Percentiles rank a stretch among this genome's conserved stretches.
Conservation (phyloP, 2,888 invertebrate species). For the Gryllus longicercus region DNA sequence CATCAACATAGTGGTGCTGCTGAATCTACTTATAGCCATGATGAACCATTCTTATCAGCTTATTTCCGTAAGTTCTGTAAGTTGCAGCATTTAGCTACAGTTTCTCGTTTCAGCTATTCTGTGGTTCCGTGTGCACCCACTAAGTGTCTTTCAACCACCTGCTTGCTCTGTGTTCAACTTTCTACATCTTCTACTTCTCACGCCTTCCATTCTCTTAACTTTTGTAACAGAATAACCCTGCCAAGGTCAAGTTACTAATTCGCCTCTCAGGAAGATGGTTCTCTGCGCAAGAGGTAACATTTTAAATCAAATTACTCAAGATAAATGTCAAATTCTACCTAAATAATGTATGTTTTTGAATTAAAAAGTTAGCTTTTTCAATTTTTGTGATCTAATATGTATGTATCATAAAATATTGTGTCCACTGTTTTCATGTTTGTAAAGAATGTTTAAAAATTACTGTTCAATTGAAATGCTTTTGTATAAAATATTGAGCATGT, state of each 20-base stretch:
- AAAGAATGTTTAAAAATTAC: background rate
- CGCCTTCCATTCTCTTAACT: conserved; percentile 17
- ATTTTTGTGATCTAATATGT: background rate
- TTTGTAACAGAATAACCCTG: conserved; percentile 17
- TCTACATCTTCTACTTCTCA: conserved; percentile 9
- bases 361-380: background rate
- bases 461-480: background rate
- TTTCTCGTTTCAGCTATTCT: conserved; percentile 17
- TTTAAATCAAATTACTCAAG: background rate
- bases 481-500: background rate
- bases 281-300: background rate
- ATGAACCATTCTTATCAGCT: conserved; percentile 99
- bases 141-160: conserved; percentile 1
- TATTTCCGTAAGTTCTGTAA: conserved; percentile 75
- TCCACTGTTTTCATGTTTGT: background rate
- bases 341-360: conserved; percentile 1
- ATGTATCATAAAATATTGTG: conserved; percentile 5
- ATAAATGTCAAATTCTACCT: conserved; percentile 9
- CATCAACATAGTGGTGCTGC: conserved; percentile 93
- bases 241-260: background rate
- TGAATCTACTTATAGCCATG: conserved; percentile 98
- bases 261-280: conserved; percentile 2
- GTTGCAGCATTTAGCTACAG: conserved; percentile 22
- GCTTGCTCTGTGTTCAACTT: conserved; percentile 17
- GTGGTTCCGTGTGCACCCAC: conserved; percentile 17